These are phyloP conservation scores for Manacus vitellinus DNA, from an alignment of 2,113 vertebrate species.

Conservation along the genomic window DNA sequence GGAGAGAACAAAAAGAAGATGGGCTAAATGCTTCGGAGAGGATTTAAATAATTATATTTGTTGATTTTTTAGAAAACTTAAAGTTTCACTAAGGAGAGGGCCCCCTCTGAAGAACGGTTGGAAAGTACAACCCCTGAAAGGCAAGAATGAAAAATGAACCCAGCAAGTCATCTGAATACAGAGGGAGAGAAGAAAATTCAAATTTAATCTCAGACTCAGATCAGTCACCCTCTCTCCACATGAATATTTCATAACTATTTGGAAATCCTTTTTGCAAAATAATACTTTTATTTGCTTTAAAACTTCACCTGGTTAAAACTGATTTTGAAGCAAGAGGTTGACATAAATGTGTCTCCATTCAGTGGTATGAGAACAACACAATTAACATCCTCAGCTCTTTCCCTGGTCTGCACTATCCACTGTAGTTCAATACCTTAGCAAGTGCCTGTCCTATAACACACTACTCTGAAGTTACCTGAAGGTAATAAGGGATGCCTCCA, in stretches of 20 bases:
- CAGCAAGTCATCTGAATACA: not conserved
- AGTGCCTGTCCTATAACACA: accelerated
- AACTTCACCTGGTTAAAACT: not conserved
- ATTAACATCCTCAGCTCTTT: not conserved
- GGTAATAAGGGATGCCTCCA: not conserved
- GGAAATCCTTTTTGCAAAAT: not conserved
- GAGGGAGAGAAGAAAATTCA: not conserved
- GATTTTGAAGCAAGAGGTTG: not conserved
- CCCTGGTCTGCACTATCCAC: not conserved
- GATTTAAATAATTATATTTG: not conserved
- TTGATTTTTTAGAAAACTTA: not conserved
- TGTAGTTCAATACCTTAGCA: not conserved
- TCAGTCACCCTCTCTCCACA: not conserved
- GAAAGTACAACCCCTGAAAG: not conserved
- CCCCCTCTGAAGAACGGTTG: not conserved
- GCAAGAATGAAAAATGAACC: not conserved
- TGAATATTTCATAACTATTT: not conserved
- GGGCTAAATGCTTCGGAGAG: not conserved
- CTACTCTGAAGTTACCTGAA: not conserved
- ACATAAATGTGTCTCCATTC: not conserved
- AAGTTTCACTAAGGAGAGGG: not conserved
- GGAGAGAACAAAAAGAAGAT: not conserved
- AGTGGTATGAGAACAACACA: too few species aligned
- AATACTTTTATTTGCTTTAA: not conserved
- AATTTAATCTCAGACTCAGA: not conserved